Conservation (phyloP, 2,888 invertebrate species). For the Trachelus troglodyta region DNA sequence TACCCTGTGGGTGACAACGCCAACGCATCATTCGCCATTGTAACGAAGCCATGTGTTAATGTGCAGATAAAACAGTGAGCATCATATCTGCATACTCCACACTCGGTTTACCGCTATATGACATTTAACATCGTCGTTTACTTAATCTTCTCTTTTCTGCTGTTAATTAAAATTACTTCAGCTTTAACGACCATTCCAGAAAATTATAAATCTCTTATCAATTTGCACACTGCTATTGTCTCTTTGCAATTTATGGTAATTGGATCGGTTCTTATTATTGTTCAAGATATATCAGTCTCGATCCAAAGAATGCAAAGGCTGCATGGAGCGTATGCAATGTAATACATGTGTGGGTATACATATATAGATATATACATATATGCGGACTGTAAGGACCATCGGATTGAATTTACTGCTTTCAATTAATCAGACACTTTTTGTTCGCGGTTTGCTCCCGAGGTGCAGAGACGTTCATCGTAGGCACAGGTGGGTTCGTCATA, state of each 20-base stretch:
- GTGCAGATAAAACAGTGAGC: slow-evolving; percentile 40
- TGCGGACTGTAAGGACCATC: background rate
- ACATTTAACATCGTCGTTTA: background rate
- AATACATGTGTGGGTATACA: too few species aligned
- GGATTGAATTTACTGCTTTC: slow-evolving; percentile 5
- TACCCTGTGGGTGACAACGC: slow-evolving; percentile 18
- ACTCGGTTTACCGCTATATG: slow-evolving; percentile 2
- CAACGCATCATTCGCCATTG: slow-evolving; percentile 41
- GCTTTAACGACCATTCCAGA: background rate
- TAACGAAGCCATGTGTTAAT: slow-evolving; percentile 48
- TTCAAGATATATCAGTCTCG: background rate
- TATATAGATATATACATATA: too few species aligned
- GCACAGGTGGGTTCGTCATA: slow-evolving; percentile 52
- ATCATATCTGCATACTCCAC: slow-evolving; percentile 11
- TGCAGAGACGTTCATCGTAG: background rate
- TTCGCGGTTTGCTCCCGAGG: slow-evolving; percentile 6
- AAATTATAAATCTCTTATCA: background rate
- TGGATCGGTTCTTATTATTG: background rate
- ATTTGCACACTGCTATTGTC: background rate
- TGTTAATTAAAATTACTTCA: background rate
- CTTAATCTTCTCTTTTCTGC: background rate
- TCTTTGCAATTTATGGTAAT: background rate
- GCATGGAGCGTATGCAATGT: background rate
- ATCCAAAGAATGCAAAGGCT: background rate
- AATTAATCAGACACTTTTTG: slow-evolving; percentile 29